Evolutionary conservation across 2,888 invertebrate species (phyloP), one percentile per base, ranked within the genome.

Genomic region (Gisinianus flammeolus): DNA sequence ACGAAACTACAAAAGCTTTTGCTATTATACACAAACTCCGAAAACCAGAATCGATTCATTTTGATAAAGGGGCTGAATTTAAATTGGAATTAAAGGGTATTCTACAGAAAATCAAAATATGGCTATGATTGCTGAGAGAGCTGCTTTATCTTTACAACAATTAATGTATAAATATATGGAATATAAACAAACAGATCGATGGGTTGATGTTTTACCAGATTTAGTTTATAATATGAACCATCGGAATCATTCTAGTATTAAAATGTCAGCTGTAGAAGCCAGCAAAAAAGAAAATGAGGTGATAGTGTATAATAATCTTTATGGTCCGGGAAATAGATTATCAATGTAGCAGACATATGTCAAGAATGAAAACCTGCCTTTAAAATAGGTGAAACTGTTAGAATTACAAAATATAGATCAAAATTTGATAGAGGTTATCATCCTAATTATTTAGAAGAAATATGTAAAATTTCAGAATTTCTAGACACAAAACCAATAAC

Each of bases 91-190:
- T 69, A 4, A 8, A 8, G 30, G 33, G 69, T 69, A 69, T 19
- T n/a, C 69, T 31, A 69, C 69, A 8, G 69, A 69, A 69, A 69
- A 69, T 35, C 33, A 69, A n/a, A 69, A 30, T 16, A 69, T 31
- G 33, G 69, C 69, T n/a, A 69, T 69, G 69, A 69, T 69, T 35
- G 35, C 33, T 69, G 69, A 30, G 33, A 8, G 69, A 69, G 16
- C 19, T 35, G 69, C 69, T 2, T 31, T 30, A 69, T 31, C 69
- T 4, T 30, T 69, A 5, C 33, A 69, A 31, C 69, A 69, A 69
- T 31, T n/a, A 33, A 69, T 56, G 56, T 56, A 6, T 56, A 56
- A 4, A 69, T 69, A 30, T 30, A 19, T 69, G 30, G 33, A 24
- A 4, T 12, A 69, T 4, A n/a, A 69, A 33, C 22, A 10, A 30